Evolutionary conservation across 2,888 invertebrate genomes (phyloP).

Genomic region (Fragum sueziense): DNA sequence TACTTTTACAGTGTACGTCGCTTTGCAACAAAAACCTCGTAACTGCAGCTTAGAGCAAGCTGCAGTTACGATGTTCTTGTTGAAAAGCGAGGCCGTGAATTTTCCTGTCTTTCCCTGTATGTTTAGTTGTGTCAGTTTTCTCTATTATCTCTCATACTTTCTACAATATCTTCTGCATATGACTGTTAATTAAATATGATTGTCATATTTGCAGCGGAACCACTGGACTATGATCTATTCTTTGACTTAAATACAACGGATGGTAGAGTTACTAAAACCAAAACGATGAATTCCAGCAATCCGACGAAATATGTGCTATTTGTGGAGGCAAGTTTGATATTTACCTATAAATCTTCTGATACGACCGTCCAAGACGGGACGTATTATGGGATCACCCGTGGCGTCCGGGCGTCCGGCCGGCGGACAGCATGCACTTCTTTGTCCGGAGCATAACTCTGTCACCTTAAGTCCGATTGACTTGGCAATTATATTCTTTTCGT

Average conservation of each 20-base stretch:
- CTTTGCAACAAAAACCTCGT: no score
- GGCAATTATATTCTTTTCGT: neutral
- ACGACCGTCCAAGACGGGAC: constrained; percentile 7
- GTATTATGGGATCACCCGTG: constrained; percentile 9
- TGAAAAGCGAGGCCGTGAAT: no score
- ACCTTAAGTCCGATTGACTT: neutral
- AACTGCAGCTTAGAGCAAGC: no score
- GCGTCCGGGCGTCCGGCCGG: constrained; percentile 1
- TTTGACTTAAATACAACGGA: constrained; percentile 36
- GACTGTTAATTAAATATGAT: no score
- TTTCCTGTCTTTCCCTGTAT: no score
- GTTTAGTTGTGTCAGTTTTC: no score
- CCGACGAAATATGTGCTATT: constrained; percentile 55
- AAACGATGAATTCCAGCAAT: constrained; percentile 46
- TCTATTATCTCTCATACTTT: no score
- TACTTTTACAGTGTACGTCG: no score
- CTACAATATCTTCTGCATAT: no score
- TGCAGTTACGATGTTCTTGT: no score
- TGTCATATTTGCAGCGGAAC: constrained; percentile 49
- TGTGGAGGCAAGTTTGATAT: constrained; percentile 35
- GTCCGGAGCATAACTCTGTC: neutral
- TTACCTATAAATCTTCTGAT: no score
- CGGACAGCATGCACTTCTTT: neutral
- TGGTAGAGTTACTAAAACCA: constrained; percentile 52
- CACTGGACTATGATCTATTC: constrained; percentile 46